Evolutionary conservation across 2,797 vertebrate species (phyloP).

Genomic region (Anolis apletophallus): DNA sequence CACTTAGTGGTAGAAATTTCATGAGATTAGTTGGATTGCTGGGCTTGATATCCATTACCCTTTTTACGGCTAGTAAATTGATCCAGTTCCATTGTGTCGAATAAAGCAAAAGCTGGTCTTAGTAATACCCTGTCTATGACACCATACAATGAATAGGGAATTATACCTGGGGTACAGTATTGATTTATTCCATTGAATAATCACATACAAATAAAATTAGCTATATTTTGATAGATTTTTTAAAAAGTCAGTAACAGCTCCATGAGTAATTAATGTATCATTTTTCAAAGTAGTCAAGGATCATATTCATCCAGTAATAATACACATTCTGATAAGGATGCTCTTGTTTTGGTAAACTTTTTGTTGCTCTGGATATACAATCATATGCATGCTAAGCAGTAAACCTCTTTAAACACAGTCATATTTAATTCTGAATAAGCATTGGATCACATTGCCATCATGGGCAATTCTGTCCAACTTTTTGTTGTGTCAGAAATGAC

Average conservation of each 20-base stretch:
- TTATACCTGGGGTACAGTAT: slow-evolving; percentile 41
- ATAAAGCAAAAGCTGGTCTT: not conserved
- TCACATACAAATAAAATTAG: not conserved
- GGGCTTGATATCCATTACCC: not conserved
- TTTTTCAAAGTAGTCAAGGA: not conserved
- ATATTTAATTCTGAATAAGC: not conserved
- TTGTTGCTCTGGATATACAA: not conserved
- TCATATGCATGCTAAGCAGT: not conserved
- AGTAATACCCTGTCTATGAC: not conserved
- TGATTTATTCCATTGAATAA: slow-evolving; percentile 11
- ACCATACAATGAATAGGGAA: slow-evolving; percentile 17
- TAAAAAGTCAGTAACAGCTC: slow-evolving; percentile 18
- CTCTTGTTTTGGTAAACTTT: slow-evolving; percentile 1
- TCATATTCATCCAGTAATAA: not conserved
- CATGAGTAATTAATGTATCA: not conserved
- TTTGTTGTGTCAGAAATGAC: too few relatives aligned
- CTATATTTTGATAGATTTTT: slow-evolving; percentile 5
- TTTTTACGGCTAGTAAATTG: slow-evolving; percentile 28
- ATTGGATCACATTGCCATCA: not conserved
- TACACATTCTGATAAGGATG: not conserved
- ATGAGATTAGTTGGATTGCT: slow-evolving; percentile 1
- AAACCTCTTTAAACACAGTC: not conserved
- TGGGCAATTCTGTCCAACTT: slow-evolving; percentile 25
- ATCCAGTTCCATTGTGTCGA: not conserved
- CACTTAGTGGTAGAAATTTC: slow-evolving; percentile 26